phyloP scores from a whole-genome alignment of 2,797 vertebrate species.

The Macroramphosus scolopax region DNA sequence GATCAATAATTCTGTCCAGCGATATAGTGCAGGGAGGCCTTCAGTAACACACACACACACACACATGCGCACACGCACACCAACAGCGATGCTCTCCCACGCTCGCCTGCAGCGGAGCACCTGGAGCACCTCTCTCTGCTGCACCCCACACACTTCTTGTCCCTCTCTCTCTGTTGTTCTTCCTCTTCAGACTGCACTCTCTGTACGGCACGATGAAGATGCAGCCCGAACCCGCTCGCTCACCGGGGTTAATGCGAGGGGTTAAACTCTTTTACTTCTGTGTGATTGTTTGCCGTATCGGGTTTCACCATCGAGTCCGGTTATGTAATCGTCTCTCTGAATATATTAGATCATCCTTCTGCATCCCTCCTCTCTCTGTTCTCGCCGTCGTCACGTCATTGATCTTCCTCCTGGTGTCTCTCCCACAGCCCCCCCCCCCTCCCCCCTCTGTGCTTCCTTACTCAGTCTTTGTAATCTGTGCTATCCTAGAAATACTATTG shows the following conservation, averaged over 20 bases:
- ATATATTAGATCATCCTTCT: too few species aligned
- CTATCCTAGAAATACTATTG: background rate
- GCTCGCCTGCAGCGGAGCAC: constrained; percentile 56
- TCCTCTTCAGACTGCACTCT: constrained; percentile 10
- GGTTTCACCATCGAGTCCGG: too few species aligned
- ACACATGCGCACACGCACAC: constrained; percentile 21
- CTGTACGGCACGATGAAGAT: too few species aligned
- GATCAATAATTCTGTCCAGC: constrained; percentile 60
- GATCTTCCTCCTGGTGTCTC: too few species aligned
- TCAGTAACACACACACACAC: constrained; percentile 34
- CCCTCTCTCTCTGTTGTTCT: constrained; percentile 26
- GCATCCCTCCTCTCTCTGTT: too few species aligned
- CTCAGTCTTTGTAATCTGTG: background rate
- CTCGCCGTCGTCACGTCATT: too few species aligned
- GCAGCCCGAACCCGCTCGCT: too few species aligned
- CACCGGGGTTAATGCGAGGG: too few species aligned
- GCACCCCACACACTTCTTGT: constrained; percentile 46
- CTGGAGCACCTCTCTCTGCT: constrained; percentile 54
- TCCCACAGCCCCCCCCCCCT: too few species aligned
- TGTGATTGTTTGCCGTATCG: too few species aligned
- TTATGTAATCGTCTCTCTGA: too few species aligned
- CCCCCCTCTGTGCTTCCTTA: background rate
- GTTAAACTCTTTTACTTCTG: too few species aligned
- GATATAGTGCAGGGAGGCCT: constrained; percentile 42
- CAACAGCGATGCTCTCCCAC: constrained; percentile 44